These are phyloP conservation scores for Camptogramma bilineatum DNA, from an alignment of 2,888 invertebrate species.

Conservation along the genomic window DNA sequence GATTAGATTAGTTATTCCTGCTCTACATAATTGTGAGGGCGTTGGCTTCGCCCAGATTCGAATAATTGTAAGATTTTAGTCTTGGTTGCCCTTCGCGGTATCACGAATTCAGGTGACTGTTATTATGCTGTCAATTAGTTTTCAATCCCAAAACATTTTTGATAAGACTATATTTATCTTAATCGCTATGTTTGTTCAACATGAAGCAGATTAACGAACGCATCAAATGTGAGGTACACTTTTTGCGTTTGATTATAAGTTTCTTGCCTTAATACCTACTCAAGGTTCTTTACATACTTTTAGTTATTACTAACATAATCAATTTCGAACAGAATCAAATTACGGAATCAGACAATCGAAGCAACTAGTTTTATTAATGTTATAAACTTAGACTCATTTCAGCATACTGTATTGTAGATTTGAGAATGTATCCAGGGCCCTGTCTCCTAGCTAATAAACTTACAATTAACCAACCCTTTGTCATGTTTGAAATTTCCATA, in stretches of 20 bases:
- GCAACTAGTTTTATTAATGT: not conserved
- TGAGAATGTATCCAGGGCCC: not conserved
- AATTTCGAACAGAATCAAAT: not conserved
- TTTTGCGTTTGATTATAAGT: not conserved
- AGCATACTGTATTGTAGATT: not conserved
- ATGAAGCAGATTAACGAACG: not conserved
- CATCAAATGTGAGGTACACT: not conserved
- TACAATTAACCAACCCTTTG: constrained; percentile 15
- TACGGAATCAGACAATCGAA: not conserved
- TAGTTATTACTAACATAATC: no score
- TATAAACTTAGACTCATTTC: not conserved
- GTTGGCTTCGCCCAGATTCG: constrained; percentile 48
- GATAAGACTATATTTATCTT: not conserved
- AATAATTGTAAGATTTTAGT: constrained; percentile 60
- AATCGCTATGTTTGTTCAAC: not conserved
- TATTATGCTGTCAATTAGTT: constrained; percentile 41
- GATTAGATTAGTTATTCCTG: constrained; percentile 21
- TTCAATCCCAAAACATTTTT: constrained; percentile 18
- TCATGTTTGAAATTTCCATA: constrained; percentile 14
- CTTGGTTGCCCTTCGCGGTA: constrained; percentile 62
- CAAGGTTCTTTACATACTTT: not conserved
- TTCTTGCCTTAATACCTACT: not conserved
- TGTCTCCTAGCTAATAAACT: not conserved
- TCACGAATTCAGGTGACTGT: constrained; percentile 53
- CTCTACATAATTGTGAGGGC: constrained; percentile 44